Base-by-base conservation (phyloP, 2,797 vertebrate genomes). In the Enteromius radiatus region DNA sequence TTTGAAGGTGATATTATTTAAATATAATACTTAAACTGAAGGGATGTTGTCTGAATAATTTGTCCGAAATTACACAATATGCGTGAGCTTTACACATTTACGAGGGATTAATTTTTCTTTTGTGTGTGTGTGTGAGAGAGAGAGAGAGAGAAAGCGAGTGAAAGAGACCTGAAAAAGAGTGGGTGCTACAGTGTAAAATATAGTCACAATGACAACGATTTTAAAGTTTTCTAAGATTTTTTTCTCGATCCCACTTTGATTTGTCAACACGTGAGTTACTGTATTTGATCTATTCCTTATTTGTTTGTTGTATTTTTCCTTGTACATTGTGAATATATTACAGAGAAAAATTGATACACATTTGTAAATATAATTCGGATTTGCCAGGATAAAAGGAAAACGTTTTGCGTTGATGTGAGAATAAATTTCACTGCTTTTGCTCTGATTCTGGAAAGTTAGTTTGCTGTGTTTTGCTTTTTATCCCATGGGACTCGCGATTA, bases 261-360 rank as follows among this genome's bases (percentile, higher is more conserved):
- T 95, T 97, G 94, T 96, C 91, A 94, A 89, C 71, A 93, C 87
- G 93, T 95, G 95, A 89, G 91, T 95, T 95, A 92, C 92, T 96
- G 95, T 95, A 92, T 93, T 92, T 92, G 93, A 91, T 93, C 93
- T 87, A 89, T 93, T 93, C 88, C 89, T 91, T 89, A 92, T 94
- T 94, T 93, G 92, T 93, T 95, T 96, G 94, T 96, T 95, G 96
- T 92, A 91, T 90, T 91, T 76, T 97, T 96, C 96, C 94, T 93
- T 99, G 97, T 99, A 98, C 96, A 97, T 96, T 97, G 96, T 98
- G 95, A 95, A 94, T 95, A 95, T 93, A 95, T 96, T 96, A 95
- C 95, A 94, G 93, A 96, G 93, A 92, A 93, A 93, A 59, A 93
- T 92, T 95, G 91, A 92, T 88, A 91, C 90, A 92, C 91, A 92